These are phyloP conservation scores for Parthenolecanium corni DNA, from an alignment of 2,888 invertebrate genomes.

Conservation along the genomic window DNA sequence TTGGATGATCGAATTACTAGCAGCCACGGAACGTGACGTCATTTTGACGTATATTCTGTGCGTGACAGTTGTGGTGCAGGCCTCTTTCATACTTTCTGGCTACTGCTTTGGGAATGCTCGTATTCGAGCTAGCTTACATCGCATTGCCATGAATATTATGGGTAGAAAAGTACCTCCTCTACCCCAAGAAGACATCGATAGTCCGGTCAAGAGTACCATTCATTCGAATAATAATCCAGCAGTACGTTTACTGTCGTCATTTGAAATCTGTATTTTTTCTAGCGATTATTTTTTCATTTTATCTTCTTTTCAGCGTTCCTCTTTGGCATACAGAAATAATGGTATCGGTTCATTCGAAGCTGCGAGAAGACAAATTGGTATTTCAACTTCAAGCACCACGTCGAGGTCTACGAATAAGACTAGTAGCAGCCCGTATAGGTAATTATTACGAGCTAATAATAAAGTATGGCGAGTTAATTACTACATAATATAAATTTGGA, in stretches of 20 bases:
- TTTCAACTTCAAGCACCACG: conserved; percentile 89
- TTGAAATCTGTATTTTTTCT: conserved; percentile 9
- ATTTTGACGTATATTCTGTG: conserved; percentile 66
- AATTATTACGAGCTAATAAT: conserved; percentile 31
- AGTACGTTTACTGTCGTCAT: neutral
- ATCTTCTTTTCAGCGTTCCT: conserved; percentile 62
- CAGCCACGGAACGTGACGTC: conserved; percentile 60
- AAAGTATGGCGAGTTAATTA: neutral
- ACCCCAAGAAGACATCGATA: conserved; percentile 53
- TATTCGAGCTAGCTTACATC: conserved; percentile 62
- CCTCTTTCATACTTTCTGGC: conserved; percentile 70
- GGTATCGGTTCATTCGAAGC: conserved; percentile 45
- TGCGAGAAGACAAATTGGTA: conserved; percentile 67
- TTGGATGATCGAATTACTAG: conserved; percentile 73
- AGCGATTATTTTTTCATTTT: conserved; percentile 25
- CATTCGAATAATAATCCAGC: conserved; percentile 24
- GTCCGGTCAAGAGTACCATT: conserved; percentile 38
- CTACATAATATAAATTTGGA: no score
- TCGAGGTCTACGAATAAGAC: conserved; percentile 90
- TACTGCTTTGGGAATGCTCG: conserved; percentile 78
- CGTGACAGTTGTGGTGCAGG: conserved; percentile 62
- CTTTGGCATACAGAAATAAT: conserved; percentile 65
- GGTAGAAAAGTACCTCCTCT: conserved; percentile 70
- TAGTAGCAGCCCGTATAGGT: conserved; percentile 82
- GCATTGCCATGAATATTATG: conserved; percentile 59